Conservation (phyloP, 1,140 invertebrate genomes). For the Idris sp. region DNA sequence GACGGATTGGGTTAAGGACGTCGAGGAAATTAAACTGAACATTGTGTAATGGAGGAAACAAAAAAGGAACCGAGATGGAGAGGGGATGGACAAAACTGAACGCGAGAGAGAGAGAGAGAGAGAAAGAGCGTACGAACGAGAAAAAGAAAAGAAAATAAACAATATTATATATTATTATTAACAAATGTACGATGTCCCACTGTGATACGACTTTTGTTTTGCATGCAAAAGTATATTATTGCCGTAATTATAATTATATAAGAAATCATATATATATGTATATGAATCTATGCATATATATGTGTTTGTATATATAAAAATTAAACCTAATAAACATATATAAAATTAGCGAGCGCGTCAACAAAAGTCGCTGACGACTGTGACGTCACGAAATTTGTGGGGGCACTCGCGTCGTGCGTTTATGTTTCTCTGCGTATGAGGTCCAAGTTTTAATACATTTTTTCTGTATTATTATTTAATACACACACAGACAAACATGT, state of each 20-base stretch:
- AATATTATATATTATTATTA: slow-evolving; percentile 74
- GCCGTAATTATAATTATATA: slow-evolving; percentile 68
- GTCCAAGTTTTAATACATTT: too few species aligned
- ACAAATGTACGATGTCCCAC: slow-evolving; percentile 77
- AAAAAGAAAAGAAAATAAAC: too few species aligned
- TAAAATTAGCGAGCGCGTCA: slow-evolving; percentile 19
- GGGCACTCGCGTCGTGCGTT: slow-evolving; percentile 1
- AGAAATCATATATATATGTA: slow-evolving; percentile 61
- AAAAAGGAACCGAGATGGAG: slow-evolving; percentile 11
- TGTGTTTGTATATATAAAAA: slow-evolving; percentile 45
- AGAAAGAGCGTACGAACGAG: slow-evolving; percentile 38
- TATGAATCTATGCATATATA: slow-evolving; percentile 41
- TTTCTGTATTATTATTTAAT: too few species aligned
- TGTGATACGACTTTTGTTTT: slow-evolving; percentile 78
- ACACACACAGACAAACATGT: too few species aligned
- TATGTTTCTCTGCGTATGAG: too few species aligned
- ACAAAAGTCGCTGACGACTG: too few species aligned
- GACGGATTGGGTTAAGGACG: slow-evolving; percentile 57
- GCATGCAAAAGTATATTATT: slow-evolving; percentile 77
- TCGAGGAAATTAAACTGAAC: slow-evolving; percentile 47
- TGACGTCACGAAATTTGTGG: too few species aligned
- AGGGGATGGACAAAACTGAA: slow-evolving; percentile 32
- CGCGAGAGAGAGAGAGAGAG: slow-evolving; percentile 15
- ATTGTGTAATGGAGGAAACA: slow-evolving; percentile 5
- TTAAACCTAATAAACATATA: too few species aligned